Evolutionary conservation across 2,797 vertebrate genomes (phyloP).

Genomic region (Leptoclinus maculatus): DNA sequence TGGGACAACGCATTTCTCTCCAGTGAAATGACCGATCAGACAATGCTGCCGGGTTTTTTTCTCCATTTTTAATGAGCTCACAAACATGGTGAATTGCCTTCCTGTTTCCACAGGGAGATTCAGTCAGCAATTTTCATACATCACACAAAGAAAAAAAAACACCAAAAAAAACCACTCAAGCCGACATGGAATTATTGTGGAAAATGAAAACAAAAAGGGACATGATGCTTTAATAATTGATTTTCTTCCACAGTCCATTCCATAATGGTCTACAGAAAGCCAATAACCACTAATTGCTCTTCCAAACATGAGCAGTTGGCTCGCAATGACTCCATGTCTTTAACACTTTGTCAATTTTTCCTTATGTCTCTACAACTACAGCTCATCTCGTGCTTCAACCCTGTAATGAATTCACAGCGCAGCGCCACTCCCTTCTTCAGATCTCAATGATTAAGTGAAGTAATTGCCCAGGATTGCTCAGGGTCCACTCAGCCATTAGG

Average conservation of each 20-base stretch:
- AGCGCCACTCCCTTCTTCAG: slow-evolving; percentile 38
- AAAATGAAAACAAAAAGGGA: slow-evolving; percentile 49
- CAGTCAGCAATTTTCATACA: slow-evolving; percentile 73
- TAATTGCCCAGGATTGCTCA: slow-evolving; percentile 66
- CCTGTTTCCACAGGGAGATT: slow-evolving; percentile 55
- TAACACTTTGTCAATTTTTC: slow-evolving; percentile 47
- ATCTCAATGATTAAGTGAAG: slow-evolving; percentile 67
- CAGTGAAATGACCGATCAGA: slow-evolving; percentile 63
- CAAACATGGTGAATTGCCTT: slow-evolving; percentile 63
- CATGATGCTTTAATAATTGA: slow-evolving; percentile 65
- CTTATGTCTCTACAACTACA: slow-evolving; percentile 41
- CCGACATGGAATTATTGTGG: slow-evolving; percentile 43
- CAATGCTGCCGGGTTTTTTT: slow-evolving; percentile 47
- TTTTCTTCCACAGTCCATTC: slow-evolving; percentile 59
- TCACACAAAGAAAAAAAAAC: slow-evolving; percentile 57
- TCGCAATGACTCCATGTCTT: slow-evolving; percentile 61
- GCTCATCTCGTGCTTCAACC: slow-evolving; percentile 36
- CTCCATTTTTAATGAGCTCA: slow-evolving; percentile 79
- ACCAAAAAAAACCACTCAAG: slow-evolving; percentile 10
- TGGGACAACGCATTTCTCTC: slow-evolving; percentile 52
- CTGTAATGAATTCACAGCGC: slow-evolving; percentile 53
- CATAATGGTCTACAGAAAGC: slow-evolving; percentile 59
- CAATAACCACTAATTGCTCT: slow-evolving; percentile 73
- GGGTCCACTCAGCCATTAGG: slow-evolving; percentile 50
- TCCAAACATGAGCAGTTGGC: slow-evolving; percentile 60